Evolutionary conservation across 2,797 vertebrate genomes (phyloP).

Genomic region (Sternarchorhynchus goeldii): DNA sequence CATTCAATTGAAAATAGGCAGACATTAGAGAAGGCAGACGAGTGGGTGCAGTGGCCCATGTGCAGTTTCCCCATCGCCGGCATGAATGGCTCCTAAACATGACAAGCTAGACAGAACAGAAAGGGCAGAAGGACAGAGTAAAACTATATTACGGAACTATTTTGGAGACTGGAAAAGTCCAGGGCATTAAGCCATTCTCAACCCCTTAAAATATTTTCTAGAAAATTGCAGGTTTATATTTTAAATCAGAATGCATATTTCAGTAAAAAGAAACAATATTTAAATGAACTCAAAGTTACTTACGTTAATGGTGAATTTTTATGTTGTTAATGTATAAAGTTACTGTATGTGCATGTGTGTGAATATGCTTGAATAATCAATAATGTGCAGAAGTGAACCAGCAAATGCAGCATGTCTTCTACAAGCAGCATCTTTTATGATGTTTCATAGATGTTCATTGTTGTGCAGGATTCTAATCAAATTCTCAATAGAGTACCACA

Average conservation of each 20-base stretch:
- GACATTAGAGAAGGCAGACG: slow-evolving; percentile 85
- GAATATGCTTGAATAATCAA: background rate
- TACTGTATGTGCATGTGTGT: slow-evolving; percentile 11
- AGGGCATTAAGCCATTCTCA: slow-evolving; percentile 34
- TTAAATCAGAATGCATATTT: background rate
- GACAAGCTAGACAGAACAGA: slow-evolving; percentile 77
- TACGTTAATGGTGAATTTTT: no score
- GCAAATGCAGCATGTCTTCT: background rate
- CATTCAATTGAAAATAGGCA: slow-evolving; percentile 99
- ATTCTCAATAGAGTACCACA: no score
- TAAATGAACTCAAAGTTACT: no score
- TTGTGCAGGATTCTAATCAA: no score
- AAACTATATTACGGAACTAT: slow-evolving; percentile 51
- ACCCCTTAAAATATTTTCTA: slow-evolving; percentile 1
- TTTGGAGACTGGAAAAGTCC: slow-evolving; percentile 35
- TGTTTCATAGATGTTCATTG: background rate
- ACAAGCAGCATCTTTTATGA: background rate
- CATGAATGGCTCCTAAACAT: slow-evolving; percentile 79
- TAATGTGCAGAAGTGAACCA: background rate
- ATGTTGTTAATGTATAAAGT: background rate
- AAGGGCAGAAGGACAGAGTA: slow-evolving; percentile 68
- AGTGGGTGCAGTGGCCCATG: slow-evolving; percentile 75
- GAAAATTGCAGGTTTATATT: background rate
- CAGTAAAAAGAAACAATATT: no score
- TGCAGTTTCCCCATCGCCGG: slow-evolving; percentile 76